Evolutionary conservation across 2,888 invertebrate genomes (phyloP).

Genomic region (Stenchaetothrips biformis): DNA sequence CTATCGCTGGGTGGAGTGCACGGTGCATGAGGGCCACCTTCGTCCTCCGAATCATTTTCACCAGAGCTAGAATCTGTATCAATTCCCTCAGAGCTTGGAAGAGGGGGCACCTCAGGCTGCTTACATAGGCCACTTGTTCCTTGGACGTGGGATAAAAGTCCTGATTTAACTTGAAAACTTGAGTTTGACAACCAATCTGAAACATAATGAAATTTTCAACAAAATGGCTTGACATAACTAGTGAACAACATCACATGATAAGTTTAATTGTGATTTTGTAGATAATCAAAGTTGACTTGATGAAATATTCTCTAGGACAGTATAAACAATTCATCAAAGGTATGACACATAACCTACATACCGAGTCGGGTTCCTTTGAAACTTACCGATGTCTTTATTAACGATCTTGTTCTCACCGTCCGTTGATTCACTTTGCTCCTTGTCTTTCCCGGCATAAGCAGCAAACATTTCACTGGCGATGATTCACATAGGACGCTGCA

Average conservation of each 20-base stretch:
- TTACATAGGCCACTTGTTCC: background rate
- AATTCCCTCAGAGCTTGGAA: too few species aligned
- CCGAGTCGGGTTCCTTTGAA: background rate
- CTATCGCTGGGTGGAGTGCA: too few species aligned
- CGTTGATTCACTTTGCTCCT: background rate
- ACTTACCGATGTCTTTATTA: background rate
- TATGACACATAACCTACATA: too few species aligned
- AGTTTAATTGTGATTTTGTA: background rate
- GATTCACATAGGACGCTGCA: too few species aligned
- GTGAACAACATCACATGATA: background rate
- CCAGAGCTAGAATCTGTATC: background rate
- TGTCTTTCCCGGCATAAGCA: background rate
- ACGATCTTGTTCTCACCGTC: background rate
- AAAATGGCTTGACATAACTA: background rate
- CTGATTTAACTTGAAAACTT: slow-evolving; percentile 46
- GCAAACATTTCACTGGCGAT: background rate
- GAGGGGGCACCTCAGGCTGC: too few species aligned
- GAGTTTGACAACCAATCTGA: slow-evolving; percentile 44
- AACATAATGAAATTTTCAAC: background rate
- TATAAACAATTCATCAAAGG: background rate
- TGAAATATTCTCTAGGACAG: background rate
- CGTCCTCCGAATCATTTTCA: background rate
- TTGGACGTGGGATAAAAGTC: slow-evolving; percentile 28
- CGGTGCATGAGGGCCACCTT: too few species aligned
- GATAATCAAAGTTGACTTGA: background rate